A percentile compares a stretch with the other conserved stretches of the same genome.
Conservation (phyloP, 2,113 vertebrate genomes). For the Hassar affinis region DNA sequence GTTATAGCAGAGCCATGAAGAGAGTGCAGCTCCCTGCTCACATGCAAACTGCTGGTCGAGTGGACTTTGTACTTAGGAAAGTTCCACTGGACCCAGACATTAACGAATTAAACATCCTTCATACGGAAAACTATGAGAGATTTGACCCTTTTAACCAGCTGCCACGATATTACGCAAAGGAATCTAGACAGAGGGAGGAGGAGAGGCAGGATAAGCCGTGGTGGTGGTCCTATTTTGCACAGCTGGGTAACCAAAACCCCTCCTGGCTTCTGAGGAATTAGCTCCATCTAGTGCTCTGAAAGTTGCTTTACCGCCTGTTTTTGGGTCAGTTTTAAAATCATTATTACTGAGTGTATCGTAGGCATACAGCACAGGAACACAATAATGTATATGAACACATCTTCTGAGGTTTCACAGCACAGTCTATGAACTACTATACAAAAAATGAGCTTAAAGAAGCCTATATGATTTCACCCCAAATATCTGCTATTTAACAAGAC, state of each 20-base stretch:
- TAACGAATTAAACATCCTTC: constrained; percentile 40
- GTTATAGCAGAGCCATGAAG: constrained; percentile 81
- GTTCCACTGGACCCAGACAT: constrained; percentile 49
- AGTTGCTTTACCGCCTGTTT: not conserved
- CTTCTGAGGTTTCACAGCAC: not conserved
- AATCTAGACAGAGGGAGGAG: constrained; percentile 54
- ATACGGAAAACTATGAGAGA: constrained; percentile 57
- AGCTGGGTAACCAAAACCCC: constrained; percentile 72
- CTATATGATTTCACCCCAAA: not conserved
- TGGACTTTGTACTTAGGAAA: constrained; percentile 83
- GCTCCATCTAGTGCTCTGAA: constrained; percentile 18
- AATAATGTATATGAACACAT: not conserved
- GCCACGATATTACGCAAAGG: constrained; percentile 62
- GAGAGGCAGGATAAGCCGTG: constrained; percentile 80
- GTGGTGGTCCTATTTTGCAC: constrained; percentile 93
- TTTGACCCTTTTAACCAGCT: constrained; percentile 75
- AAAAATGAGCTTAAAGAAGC: not conserved
- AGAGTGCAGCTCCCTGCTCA: constrained; percentile 77
- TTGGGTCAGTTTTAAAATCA: not conserved
- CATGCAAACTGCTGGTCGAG: constrained; percentile 80
- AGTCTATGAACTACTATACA: not conserved
- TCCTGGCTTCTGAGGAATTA: constrained; percentile 85
- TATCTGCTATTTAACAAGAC: not conserved
- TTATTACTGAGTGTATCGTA: not conserved
- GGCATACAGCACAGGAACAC: not conserved